These are phyloP conservation scores for Drosophila nr. fundita DNA, from an alignment of 2,888 invertebrate genomes.

Conservation along the genomic window DNA sequence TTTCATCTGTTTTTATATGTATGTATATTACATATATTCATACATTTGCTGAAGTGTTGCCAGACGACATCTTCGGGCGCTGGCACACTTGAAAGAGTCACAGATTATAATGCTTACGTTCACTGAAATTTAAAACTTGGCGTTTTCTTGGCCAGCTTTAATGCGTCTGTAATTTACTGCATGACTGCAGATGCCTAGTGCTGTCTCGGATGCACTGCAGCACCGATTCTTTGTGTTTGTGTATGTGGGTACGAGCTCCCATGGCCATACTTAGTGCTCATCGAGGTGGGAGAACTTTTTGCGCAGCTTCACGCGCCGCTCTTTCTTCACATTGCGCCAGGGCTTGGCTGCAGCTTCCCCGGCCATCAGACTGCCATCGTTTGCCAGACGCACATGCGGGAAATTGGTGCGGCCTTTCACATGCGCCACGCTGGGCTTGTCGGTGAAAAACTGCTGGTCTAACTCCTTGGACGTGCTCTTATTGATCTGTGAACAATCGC, in stretches of 20 bases:
- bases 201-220: constrained; percentile 19
- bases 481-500: constrained; percentile 73
- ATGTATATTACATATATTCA: neutral
- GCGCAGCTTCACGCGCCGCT: constrained; percentile 96
- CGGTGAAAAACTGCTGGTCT: constrained; percentile 88
- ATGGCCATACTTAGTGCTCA: constrained; percentile 86
- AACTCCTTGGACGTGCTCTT: constrained; percentile 86
- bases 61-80: neutral
- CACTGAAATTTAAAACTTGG: constrained; percentile 36
- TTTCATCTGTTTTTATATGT: neutral
- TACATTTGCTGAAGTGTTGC: constrained; percentile 4
- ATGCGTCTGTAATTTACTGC: neutral
- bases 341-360: constrained; percentile 86
- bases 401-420: constrained; percentile 84
- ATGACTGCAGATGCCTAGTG: neutral
- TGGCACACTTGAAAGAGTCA: neutral
- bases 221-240: constrained; percentile 1
- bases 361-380: constrained; percentile 61
- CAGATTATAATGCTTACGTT: constrained; percentile 31
- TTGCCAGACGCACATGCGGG: constrained; percentile 81
- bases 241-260: constrained; percentile 1
- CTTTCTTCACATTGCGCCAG: constrained; percentile 95
- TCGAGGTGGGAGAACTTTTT: constrained; percentile 94
- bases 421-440: constrained; percentile 82
- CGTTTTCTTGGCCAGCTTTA: constrained; percentile 9